Evolutionary conservation across 2,888 invertebrate species (phyloP).

Genomic region (Elegia similella): DNA sequence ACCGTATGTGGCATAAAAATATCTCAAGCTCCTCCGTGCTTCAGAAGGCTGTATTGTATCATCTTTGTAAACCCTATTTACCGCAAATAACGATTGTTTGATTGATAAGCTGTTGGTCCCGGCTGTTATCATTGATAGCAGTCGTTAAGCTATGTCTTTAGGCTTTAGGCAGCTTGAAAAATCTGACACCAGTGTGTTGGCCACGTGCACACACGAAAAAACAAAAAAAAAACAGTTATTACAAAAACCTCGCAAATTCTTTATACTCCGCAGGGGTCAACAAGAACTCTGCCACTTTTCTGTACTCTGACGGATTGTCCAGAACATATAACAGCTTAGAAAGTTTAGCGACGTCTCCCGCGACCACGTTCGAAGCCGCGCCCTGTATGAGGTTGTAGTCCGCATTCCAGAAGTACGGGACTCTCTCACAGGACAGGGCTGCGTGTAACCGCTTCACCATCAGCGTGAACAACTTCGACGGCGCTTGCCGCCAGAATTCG

Average conservation of each 20-base stretch:
- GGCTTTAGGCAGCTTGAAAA: no score
- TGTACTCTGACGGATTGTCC: conserved; percentile 40
- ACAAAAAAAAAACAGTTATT: not conserved
- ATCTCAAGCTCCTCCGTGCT: no score
- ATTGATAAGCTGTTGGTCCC: no score
- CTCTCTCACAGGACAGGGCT: conserved; percentile 42
- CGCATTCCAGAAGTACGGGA: conserved; percentile 76
- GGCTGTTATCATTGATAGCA: no score
- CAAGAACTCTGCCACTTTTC: conserved; percentile 50
- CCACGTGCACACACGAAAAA: no score
- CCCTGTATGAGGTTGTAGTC: conserved; percentile 63
- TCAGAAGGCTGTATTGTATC: no score
- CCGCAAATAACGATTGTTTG: no score
- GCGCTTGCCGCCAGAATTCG: conserved; percentile 47
- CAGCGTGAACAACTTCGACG: conserved; percentile 51
- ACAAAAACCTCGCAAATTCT: conserved; percentile 30
- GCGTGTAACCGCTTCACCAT: conserved; percentile 62
- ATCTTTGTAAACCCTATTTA: no score
- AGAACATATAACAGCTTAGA: conserved; percentile 40
- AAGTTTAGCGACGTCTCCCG: conserved; percentile 44
- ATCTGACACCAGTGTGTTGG: no score
- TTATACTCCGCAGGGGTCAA: conserved; percentile 44
- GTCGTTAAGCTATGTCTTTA: no score
- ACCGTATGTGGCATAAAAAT: no score
- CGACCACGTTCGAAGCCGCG: conserved; percentile 32